Conservation (phyloP, 2,113 vertebrate genomes). For the Sigmodon hispidus region DNA sequence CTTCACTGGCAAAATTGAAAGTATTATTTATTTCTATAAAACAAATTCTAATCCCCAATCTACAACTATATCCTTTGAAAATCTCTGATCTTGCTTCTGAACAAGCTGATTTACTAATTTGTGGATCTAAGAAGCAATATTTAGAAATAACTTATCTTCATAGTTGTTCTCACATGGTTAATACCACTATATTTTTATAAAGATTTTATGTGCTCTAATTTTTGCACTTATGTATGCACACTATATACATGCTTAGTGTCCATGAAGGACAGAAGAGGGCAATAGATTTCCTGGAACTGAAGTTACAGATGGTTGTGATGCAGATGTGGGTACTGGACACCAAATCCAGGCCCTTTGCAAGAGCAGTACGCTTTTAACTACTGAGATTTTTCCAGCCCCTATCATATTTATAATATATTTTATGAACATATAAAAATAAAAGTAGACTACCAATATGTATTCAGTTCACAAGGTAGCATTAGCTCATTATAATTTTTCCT, state of each 20-base stretch:
- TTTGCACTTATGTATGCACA: not conserved
- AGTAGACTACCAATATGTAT: slow-evolving; percentile 19
- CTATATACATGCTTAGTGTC: not conserved
- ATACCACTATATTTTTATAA: not conserved
- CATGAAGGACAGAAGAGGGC: not conserved
- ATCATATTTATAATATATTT: not conserved
- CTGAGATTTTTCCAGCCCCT: not conserved
- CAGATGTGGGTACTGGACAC: not conserved
- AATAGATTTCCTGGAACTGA: not conserved
- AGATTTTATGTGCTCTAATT: not conserved
- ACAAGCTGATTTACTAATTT: not conserved
- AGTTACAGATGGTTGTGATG: not conserved
- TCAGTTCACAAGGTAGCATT: not conserved
- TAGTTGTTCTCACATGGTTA: not conserved
- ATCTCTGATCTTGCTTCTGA: not conserved
- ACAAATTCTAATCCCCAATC: not conserved
- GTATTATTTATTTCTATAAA: not conserved
- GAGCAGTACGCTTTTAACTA: not conserved
- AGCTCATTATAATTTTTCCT: not conserved
- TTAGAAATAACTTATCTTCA: not conserved
- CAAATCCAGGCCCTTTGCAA: not conserved
- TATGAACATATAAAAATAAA: slow-evolving; percentile 20
- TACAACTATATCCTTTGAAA: slow-evolving; percentile 10
- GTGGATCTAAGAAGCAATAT: not conserved
- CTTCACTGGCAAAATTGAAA: not conserved